Evolutionary conservation across 2,888 invertebrate species (phyloP).

Genomic region (Zhuqinia jingwanae): DNA sequence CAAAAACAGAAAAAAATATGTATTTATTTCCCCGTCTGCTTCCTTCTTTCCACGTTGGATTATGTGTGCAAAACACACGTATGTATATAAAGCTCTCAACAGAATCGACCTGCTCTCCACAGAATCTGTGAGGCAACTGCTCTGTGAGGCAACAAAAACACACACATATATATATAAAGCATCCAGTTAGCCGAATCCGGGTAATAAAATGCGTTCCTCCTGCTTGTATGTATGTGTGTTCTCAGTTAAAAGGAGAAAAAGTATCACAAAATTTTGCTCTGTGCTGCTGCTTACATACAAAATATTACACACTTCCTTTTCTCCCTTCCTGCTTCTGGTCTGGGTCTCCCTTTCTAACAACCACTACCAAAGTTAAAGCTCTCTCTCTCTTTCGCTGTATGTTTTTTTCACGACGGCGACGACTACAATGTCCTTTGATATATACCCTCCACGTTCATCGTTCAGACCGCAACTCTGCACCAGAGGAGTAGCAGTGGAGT

Average conservation of each 20-base stretch:
- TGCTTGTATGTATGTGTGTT: neutral
- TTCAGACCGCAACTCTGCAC: neutral
- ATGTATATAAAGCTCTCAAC: too few relatives aligned
- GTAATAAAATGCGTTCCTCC: conserved; percentile 36
- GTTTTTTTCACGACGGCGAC: neutral
- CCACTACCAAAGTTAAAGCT: neutral
- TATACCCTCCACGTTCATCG: neutral
- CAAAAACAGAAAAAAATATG: neutral
- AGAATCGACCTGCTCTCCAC: conserved; percentile 42
- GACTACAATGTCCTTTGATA: neutral
- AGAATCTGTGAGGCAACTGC: conserved; percentile 55
- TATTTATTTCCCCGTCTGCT: neutral
- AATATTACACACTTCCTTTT: conserved; percentile 29
- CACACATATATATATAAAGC: too few relatives aligned
- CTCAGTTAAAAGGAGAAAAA: neutral
- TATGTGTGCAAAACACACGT: neutral
- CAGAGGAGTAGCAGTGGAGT: neutral
- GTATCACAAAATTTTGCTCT: neutral
- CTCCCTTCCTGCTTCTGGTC: conserved; percentile 19
- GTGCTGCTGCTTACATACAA: neutral
- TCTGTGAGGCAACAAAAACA: conserved; percentile 51
- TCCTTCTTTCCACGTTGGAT: neutral
- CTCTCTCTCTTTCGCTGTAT: neutral
- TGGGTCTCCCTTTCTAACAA: neutral
- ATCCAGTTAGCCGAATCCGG: conserved; percentile 32